Evolutionary conservation across 2,113 vertebrate genomes (phyloP).

Genomic region (Tragelaphus buxtoni): DNA sequence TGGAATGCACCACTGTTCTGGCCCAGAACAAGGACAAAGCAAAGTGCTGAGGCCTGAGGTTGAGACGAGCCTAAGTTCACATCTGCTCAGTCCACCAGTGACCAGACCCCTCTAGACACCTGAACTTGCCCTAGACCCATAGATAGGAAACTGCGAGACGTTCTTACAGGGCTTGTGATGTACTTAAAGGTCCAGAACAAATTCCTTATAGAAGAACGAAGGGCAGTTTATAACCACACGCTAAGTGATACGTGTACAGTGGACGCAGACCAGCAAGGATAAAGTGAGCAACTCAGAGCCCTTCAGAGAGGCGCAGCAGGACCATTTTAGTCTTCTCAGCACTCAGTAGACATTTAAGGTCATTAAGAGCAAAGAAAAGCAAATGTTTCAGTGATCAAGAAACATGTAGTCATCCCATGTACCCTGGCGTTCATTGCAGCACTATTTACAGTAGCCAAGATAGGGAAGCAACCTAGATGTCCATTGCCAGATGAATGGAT

Average conservation of each 20-base stretch:
- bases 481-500: neutral
- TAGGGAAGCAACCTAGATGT: neutral
- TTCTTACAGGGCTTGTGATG: no score
- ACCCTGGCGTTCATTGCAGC: neutral
- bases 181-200: no score
- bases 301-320: neutral
- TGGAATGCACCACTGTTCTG: neutral
- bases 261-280: neutral
- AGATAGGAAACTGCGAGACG: no score
- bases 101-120: no score
- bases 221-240: rapidly evolving
- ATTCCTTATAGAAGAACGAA: no score
- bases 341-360: neutral
- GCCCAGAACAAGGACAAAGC: neutral
- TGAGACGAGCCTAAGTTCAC: no score
- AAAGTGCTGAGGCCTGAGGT: neutral
- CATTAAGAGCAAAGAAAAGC: neutral
- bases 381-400: neutral
- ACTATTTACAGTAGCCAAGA: neutral
- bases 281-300: neutral
- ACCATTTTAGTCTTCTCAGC: neutral
- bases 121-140: no score
- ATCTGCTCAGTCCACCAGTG: no score
- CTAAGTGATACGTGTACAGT: rapidly evolving
- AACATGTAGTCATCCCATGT: neutral